phyloP scores from a whole-genome alignment of 2,113 vertebrate species.

The Microcebus lehilahytsara region DNA sequence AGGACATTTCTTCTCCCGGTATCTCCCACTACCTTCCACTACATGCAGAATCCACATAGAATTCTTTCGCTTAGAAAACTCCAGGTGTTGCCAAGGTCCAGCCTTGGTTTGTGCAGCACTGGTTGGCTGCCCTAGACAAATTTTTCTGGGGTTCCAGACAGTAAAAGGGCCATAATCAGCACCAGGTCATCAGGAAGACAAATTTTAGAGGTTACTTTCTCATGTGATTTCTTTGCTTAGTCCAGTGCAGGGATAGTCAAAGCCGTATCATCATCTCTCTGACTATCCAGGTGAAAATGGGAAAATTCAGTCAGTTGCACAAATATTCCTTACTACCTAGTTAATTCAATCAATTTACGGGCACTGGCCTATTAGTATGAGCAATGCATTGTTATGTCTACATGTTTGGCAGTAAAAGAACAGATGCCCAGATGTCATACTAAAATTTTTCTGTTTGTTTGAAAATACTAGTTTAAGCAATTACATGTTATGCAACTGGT shows the following conservation, averaged over 20 bases:
- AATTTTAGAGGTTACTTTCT: neutral
- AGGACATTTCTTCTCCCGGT: neutral
- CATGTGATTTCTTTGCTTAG: constrained; percentile 18
- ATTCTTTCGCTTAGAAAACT: neutral
- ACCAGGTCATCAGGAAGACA: neutral
- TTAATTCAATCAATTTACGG: neutral
- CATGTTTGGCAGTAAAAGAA: neutral
- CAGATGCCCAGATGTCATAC: neutral
- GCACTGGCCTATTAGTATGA: neutral
- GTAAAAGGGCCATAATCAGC: neutral
- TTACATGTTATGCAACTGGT: neutral
- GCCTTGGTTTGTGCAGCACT: neutral
- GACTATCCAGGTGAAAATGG: neutral
- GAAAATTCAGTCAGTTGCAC: neutral
- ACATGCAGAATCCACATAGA: neutral
- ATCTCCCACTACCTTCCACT: rapidly evolving
- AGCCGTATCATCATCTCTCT: neutral
- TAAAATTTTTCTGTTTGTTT: neutral
- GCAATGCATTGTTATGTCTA: neutral
- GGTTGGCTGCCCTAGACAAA: neutral
- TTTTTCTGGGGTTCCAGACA: neutral
- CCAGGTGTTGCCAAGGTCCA: neutral
- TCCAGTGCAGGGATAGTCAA: neutral
- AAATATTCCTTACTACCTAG: neutral
- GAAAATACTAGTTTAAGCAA: constrained; percentile 39